Percentiles rank a stretch among this genome's conserved stretches.
These are phyloP conservation scores for Cotesia typhae DNA, from an alignment of 1,140 invertebrate genomes.

Conservation along the genomic window DNA sequence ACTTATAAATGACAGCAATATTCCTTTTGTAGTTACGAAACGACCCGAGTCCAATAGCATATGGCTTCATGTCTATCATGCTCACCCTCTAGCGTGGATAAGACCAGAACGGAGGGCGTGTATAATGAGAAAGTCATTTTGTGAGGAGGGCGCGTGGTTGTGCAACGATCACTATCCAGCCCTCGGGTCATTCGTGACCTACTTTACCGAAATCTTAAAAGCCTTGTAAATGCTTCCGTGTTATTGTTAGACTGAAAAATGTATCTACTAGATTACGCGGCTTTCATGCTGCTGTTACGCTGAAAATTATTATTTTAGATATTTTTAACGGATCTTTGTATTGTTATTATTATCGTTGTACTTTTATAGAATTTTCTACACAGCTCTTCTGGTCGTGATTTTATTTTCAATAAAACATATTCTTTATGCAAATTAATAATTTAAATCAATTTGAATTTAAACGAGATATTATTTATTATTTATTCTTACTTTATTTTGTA, in stretches of 20 bases:
- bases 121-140: constrained; percentile 40
- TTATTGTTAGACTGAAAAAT: not conserved
- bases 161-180: not conserved
- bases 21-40: constrained; percentile 38
- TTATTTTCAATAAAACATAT: no score
- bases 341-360: no score
- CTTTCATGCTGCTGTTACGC: no score
- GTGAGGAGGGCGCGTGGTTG: not conserved
- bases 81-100: constrained; percentile 11
- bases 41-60: constrained; percentile 39
- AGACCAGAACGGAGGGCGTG: constrained; percentile 21
- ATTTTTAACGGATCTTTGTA: no score
- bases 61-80: constrained; percentile 38
- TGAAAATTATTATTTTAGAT: no score
- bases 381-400: no score
- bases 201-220: not conserved
- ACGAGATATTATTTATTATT: no score
- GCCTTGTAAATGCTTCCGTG: not conserved
- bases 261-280: no score
- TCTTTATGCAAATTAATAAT: no score
- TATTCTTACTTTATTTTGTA: no score
- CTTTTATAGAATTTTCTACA: no score
- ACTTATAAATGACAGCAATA: constrained; percentile 42
- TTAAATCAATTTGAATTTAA: no score
- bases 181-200: constrained; percentile 25